Conservation (phyloP, 2,797 vertebrate species). For the Enteromius trimaculatus region DNA sequence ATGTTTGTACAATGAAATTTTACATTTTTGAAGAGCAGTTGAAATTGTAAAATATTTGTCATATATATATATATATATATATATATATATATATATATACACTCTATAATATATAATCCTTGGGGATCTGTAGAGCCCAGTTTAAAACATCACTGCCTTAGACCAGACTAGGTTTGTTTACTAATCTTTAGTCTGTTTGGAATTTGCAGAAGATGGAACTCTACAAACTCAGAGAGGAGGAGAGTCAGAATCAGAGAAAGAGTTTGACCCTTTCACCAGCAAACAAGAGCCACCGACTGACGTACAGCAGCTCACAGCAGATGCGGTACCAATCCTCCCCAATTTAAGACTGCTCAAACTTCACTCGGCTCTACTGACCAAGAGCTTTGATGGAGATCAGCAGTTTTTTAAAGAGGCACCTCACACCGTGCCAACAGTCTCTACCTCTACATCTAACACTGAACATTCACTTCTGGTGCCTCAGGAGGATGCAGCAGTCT, state of each 20-base stretch:
- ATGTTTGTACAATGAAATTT: too few species aligned
- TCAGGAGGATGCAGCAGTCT: constrained; percentile 74
- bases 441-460: constrained; percentile 59
- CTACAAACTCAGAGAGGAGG: constrained; percentile 67
- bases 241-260: constrained; percentile 70
- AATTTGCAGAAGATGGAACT: constrained; percentile 63
- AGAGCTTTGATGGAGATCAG: constrained; percentile 81
- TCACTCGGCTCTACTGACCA: constrained; percentile 82
- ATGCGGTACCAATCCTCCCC: constrained; percentile 81
- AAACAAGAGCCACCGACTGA: constrained; percentile 80
- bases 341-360: constrained; percentile 84
- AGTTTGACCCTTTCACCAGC: constrained; percentile 73
- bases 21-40: neutral
- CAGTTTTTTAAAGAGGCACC: constrained; percentile 74
- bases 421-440: constrained; percentile 70
- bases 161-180: neutral
- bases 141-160: neutral
- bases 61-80: neutral
- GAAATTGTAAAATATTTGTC: neutral
- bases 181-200: constrained; percentile 33
- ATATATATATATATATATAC: neutral
- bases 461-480: constrained; percentile 65
- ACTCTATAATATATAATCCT: neutral
- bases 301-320: constrained; percentile 80
- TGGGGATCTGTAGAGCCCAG: neutral